Evolutionary conservation across 53 echinoderm and acorn worm species (phyloP), one percentile per base, ranked within the genome.

Genomic region (Arbacia lixula): DNA sequence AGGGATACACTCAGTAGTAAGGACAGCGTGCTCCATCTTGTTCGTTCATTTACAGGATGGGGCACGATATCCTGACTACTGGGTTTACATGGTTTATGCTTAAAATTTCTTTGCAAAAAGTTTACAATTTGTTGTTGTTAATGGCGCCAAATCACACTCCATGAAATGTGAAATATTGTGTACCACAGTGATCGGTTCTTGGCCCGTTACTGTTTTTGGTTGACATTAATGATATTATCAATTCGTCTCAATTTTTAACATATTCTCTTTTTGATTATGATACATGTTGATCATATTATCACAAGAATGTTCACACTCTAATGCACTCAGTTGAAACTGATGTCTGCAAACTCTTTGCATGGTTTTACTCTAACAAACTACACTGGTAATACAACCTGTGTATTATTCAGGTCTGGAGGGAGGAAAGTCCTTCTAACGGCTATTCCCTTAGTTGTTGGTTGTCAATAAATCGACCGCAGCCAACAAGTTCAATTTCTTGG

Each of bases 181-280:
- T 57, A 2, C 57, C 57, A 16, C 8, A 61, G 12, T 28, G 61
- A 27, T 61, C 61, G 9, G 61, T 61, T 8, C 31, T 61, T 27
- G 61, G 61, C 6, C 61, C 61, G 0, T 61, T 29, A 16, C 0
- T 57, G 11, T 61, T 28, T 61, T 61, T 30, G 28, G 12, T 17
- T 20, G 28, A 61, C 12, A 61, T 61, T 29, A 61, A 61, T 61
- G 61, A 27, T 27, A 28, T 61, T 61, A 61, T 24, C 6, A 61
- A 61, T 30, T 61, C 61, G 12, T 61, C 61, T 27, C 31, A 61
- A 30, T 61, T 61, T 21, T 57, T 57, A 12, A 61, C 29, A 29
- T 61, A 61, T 61, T 61, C 61, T 29, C 61, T 61, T 57, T 25
- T n/a, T n/a, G n/a, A n/a, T n/a, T n/a, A n/a, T n/a, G n/a, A n/a